Evolutionary conservation across 2,797 vertebrate species (phyloP).

Genomic region (Gastrophryne carolinensis): DNA sequence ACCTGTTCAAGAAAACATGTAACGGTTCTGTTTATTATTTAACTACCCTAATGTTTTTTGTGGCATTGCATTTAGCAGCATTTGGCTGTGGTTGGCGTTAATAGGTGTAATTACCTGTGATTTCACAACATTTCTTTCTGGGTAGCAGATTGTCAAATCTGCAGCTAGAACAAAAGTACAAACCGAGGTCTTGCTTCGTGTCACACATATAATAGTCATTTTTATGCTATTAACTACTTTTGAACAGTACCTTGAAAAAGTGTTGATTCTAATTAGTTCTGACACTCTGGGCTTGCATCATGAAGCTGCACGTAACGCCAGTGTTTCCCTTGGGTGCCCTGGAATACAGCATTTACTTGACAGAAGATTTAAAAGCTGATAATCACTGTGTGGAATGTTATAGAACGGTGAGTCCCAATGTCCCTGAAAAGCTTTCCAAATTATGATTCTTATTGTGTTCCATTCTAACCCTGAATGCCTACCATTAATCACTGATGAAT

Average conservation of each 20-base stretch:
- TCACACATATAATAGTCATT: conserved; percentile 45
- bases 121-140: conserved; percentile 42
- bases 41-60: no score
- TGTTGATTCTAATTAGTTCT: conserved; percentile 71
- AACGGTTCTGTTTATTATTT: no score
- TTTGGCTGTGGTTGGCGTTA: neutral
- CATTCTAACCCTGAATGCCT: neutral
- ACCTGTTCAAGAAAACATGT: no score
- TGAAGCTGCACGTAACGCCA: conserved; percentile 60
- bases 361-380: conserved; percentile 67
- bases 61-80: no score
- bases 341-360: conserved; percentile 72
- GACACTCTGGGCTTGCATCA: conserved; percentile 67
- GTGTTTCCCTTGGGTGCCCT: conserved; percentile 63
- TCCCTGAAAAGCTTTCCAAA: conserved; percentile 32
- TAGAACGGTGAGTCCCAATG: conserved; percentile 39
- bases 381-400: conserved; percentile 57
- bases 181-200: conserved; percentile 45
- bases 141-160: conserved; percentile 47
- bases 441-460: conserved; percentile 14
- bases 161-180: conserved; percentile 49
- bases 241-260: conserved; percentile 60
- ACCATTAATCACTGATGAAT: neutral
- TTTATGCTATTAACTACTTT: conserved; percentile 56
- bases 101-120: conserved; percentile 47